Evolutionary conservation across 2,888 invertebrate species (phyloP).

Genomic region (Sesia apiformis): DNA sequence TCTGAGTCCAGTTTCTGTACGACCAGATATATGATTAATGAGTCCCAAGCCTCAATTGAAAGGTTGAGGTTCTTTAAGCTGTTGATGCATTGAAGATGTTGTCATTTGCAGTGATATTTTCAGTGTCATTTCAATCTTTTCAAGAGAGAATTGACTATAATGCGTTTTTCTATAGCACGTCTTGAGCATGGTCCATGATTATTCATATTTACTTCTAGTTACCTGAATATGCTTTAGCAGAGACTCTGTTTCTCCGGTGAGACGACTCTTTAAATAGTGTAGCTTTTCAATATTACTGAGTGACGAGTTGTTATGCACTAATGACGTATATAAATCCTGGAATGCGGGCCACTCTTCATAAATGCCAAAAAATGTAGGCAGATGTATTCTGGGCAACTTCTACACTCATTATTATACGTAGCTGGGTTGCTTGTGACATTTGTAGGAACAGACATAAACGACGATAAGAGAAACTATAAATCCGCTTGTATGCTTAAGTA

Average conservation of each 20-base stretch:
- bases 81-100: not conserved
- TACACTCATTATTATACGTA: not conserved
- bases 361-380: constrained; percentile 5
- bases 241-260: constrained; percentile 10
- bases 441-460: not conserved
- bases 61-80: not conserved
- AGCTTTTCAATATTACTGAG: constrained; percentile 7
- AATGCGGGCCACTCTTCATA: not conserved
- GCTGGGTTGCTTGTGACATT: not conserved
- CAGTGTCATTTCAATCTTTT: not conserved
- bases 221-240: constrained; percentile 8
- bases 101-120: not conserved
- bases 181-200: not conserved
- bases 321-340: constrained; percentile 5
- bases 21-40: constrained; percentile 7
- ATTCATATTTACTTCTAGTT: constrained; percentile 7
- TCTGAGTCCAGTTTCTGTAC: constrained; percentile 10
- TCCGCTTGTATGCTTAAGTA: not conserved
- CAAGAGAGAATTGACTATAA: constrained; percentile 1
- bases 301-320: constrained; percentile 5
- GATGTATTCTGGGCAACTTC: constrained; percentile 5
- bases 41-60: constrained; percentile 7
- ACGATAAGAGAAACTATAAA: not conserved
- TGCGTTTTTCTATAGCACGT: not conserved
- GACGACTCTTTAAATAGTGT: constrained; percentile 7